phyloP scores from a whole-genome alignment of 2,113 vertebrate genomes.

The Myrmecobius fasciatus region DNA sequence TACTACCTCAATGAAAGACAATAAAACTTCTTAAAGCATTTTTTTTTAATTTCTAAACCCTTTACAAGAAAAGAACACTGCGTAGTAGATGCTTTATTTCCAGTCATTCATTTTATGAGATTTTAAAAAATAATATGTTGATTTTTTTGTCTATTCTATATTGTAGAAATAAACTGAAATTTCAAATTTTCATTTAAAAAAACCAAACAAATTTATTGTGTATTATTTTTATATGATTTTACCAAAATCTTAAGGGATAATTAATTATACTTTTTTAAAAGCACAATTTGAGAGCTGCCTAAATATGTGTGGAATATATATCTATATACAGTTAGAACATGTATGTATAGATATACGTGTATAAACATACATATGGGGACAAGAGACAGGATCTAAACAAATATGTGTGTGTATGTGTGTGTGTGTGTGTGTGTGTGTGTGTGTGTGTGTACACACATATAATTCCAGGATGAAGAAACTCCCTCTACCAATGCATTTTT shows the following conservation, averaged over 20 bases:
- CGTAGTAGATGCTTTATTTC: not conserved
- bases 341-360: not conserved
- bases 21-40: not conserved
- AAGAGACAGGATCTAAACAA: not conserved
- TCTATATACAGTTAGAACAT: not conserved
- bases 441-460: no score
- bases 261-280: not conserved
- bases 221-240: not conserved
- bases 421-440: no score
- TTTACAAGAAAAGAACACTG: not conserved
- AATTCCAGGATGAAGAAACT: not conserved
- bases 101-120: not conserved
- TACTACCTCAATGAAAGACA: not conserved
- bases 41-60: not conserved
- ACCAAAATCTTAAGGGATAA: not conserved
- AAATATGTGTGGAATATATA: not conserved
- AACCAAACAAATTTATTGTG: not conserved
- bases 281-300: not conserved
- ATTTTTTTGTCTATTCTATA: not conserved
- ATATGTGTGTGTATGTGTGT: no score
- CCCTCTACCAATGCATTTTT: not conserved
- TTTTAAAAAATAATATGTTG: not conserved
- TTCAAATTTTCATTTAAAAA: not conserved
- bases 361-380: not conserved
- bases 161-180: not conserved